A percentile compares a stretch with the other conserved stretches of the same genome.
Conservation (phyloP, 1,140 invertebrate genomes). For the Pectinophora gossypiella region DNA sequence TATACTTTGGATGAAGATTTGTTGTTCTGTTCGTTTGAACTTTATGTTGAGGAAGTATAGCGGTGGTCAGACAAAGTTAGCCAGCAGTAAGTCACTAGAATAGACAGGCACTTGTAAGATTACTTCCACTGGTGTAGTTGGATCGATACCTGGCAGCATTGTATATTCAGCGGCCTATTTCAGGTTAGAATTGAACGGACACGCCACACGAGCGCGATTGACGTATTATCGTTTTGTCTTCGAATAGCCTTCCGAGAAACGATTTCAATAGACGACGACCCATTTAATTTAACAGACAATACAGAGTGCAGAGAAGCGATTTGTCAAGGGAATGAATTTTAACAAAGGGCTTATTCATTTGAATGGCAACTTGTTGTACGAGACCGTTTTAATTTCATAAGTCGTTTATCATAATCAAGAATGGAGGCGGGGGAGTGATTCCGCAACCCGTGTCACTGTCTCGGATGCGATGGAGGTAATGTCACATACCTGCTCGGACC, state of each 20-base stretch:
- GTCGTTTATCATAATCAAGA: conserved; percentile 74
- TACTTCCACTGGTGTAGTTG: conserved; percentile 23
- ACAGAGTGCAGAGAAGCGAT: conserved; percentile 59
- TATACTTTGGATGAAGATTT: too few species aligned
- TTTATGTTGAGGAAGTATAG: not conserved
- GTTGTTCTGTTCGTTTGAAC: too few species aligned
- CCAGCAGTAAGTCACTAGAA: conserved; percentile 4
- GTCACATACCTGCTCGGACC: conserved; percentile 60
- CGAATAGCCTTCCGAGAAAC: conserved; percentile 57
- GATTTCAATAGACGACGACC: conserved; percentile 50
- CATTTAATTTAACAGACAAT: conserved; percentile 66
- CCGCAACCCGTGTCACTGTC: conserved; percentile 69
- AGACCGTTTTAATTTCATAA: conserved; percentile 73
- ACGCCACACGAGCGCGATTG: conserved; percentile 50
- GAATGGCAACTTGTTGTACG: conserved; percentile 69
- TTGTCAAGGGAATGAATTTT: conserved; percentile 72
- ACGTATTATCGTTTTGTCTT: conserved; percentile 58
- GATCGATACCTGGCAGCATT: conserved; percentile 39
- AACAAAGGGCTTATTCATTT: conserved; percentile 70
- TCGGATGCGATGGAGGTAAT: conserved; percentile 38
- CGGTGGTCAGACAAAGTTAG: not conserved
- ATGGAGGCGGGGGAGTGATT: conserved; percentile 30
- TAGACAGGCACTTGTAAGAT: conserved; percentile 33
- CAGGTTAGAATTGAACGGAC: conserved; percentile 39
- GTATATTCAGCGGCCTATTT: conserved; percentile 40